Evolutionary conservation across 2,797 vertebrate species (phyloP).

Genomic region (Sebastes hubbsi): DNA sequence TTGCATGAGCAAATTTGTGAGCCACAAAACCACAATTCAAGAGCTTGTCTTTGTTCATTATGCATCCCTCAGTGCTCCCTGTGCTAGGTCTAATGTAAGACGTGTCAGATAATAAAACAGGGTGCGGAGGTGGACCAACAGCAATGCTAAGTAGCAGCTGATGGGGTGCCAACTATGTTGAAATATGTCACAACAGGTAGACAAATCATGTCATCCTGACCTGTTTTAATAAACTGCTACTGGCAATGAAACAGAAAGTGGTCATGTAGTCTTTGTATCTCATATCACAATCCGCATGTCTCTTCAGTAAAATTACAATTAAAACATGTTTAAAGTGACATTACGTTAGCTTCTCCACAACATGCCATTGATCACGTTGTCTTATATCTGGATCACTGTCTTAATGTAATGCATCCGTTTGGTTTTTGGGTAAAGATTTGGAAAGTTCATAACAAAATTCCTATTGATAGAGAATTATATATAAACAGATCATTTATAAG

Average conservation of each 20-base stretch:
- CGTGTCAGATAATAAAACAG: conserved; percentile 23
- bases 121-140: conserved; percentile 1
- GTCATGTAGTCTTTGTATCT: neutral
- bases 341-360: neutral
- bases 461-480: neutral
- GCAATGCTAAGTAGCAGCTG: conserved; percentile 1
- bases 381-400: neutral
- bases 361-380: neutral
- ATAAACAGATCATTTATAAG: neutral
- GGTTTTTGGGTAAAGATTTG: neutral
- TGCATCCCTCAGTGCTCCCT: neutral
- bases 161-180: conserved; percentile 4
- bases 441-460: neutral
- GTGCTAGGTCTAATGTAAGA: conserved; percentile 1
- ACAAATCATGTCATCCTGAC: conserved; percentile 7
- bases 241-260: neutral
- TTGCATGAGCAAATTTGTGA: neutral
- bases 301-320: neutral
- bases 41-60: conserved; percentile 11
- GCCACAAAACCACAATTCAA: conserved; percentile 14
- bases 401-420: neutral
- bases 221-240: conserved; percentile 23
- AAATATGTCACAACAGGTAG: conserved; percentile 34
- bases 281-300: neutral
- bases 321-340: neutral